Percentiles rank a stretch among this genome's conserved stretches.
These are phyloP conservation scores for Pterocles orientalis DNA, from an alignment of 2,113 vertebrate genomes.

Conservation along the genomic window DNA sequence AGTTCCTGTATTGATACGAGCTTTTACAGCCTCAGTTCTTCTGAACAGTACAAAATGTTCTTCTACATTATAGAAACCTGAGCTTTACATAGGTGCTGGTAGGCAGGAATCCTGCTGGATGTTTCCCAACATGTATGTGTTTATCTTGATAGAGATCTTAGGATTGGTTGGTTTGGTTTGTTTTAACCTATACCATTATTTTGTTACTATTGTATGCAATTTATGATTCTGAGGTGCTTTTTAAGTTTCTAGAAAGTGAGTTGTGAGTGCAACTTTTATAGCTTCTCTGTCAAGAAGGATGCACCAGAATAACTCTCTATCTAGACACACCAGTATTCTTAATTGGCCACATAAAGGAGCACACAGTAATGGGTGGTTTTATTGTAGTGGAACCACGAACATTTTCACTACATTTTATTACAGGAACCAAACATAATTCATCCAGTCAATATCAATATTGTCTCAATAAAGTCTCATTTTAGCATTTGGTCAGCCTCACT, in stretches of 20 bases:
- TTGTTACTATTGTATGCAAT: not conserved
- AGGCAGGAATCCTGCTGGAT: not conserved
- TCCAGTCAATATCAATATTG: not conserved
- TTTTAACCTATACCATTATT: not conserved
- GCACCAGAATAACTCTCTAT: not conserved
- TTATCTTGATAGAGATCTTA: not conserved
- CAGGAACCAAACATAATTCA: not conserved
- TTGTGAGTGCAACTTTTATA: not conserved
- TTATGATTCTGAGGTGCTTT: not conserved
- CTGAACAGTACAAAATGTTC: not conserved
- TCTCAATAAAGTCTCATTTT: not conserved
- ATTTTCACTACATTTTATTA: not conserved
- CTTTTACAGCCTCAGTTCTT: not conserved
- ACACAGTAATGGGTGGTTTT: not conserved
- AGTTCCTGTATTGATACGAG: not conserved
- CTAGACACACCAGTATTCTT: not conserved
- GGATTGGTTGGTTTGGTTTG: not conserved
- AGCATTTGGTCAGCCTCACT: not conserved
- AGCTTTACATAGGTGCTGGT: not conserved
- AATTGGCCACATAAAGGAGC: not conserved
- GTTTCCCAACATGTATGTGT: not conserved
- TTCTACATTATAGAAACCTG: not conserved
- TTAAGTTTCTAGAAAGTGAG: not conserved
- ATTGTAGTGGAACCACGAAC: not conserved
- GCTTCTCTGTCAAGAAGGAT: not conserved